Percentiles rank a stretch among this genome's conserved stretches.
Evolutionary conservation across 2,797 vertebrate genomes (phyloP).

Genomic region (Brachymystax lenok): DNA sequence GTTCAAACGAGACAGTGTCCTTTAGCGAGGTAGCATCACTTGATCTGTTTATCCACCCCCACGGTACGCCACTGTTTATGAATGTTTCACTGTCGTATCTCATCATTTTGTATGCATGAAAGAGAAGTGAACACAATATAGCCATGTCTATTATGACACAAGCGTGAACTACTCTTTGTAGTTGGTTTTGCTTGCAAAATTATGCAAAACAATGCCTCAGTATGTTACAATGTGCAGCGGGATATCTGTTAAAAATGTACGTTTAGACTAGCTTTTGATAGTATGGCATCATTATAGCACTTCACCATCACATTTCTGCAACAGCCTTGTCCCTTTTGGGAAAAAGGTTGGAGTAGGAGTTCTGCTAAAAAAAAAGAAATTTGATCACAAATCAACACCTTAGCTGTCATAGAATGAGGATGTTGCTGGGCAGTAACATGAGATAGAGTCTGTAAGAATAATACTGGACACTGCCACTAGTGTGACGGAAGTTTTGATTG

Average conservation of each 20-base stretch:
- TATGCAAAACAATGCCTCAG: no score
- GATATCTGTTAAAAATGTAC: no score
- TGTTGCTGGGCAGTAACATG: not conserved
- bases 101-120: not conserved
- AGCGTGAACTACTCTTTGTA: no score
- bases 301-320: no score
- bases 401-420: not conserved
- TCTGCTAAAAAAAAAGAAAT: not conserved
- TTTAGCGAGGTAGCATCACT: conserved; percentile 21
- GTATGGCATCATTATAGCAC: no score
- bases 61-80: not conserved
- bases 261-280: no score
- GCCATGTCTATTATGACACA: not conserved
- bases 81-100: not conserved
- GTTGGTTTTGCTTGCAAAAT: no score
- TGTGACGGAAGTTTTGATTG: not conserved
- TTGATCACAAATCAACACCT: conserved; percentile 10
- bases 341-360: no score
- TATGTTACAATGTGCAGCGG: no score
- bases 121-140: conserved; percentile 4
- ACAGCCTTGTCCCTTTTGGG: no score
- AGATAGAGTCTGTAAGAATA: not conserved
- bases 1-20: conserved; percentile 54
- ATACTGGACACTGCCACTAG: not conserved
- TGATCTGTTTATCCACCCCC: conserved; percentile 12